These are phyloP conservation scores for Lampris incognitus DNA, from an alignment of 2,113 vertebrate genomes.

Conservation along the genomic window DNA sequence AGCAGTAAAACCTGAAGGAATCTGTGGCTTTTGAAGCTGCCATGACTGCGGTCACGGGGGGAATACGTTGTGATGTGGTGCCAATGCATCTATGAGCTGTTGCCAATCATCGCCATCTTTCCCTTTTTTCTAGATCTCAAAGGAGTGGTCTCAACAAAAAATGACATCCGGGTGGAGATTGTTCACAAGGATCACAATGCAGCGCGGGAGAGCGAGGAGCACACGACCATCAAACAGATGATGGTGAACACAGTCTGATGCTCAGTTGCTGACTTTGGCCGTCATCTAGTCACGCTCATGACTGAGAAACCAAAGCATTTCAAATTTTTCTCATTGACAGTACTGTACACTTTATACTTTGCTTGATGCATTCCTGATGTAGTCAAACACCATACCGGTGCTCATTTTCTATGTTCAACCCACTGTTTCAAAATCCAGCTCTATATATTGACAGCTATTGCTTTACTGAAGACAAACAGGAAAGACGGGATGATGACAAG, in stretches of 20 bases:
- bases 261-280: neutral
- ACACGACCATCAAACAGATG: slow-evolving; percentile 89
- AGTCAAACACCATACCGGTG: too few species aligned
- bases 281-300: neutral
- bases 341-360: neutral
- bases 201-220: slow-evolving; percentile 85
- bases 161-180: slow-evolving; percentile 91
- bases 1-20: neutral
- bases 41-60: neutral
- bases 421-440: too few species aligned
- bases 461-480: too few species aligned
- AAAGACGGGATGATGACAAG: too few species aligned
- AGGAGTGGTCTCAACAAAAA: slow-evolving; percentile 91
- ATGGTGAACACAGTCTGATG: slow-evolving; percentile 80
- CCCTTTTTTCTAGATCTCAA: slow-evolving; percentile 65
- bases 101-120: slow-evolving; percentile 28
- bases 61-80: neutral
- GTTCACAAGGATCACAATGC: slow-evolving; percentile 90
- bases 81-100: neutral
- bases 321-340: neutral
- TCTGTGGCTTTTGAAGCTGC: neutral
- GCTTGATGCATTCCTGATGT: neutral
- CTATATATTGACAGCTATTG: too few species aligned
- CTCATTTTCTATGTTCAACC: too few species aligned
- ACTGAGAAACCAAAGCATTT: neutral